These are phyloP conservation scores for Poeciliopsis turneri DNA, from an alignment of 2,797 vertebrate species.

Conservation along the genomic window DNA sequence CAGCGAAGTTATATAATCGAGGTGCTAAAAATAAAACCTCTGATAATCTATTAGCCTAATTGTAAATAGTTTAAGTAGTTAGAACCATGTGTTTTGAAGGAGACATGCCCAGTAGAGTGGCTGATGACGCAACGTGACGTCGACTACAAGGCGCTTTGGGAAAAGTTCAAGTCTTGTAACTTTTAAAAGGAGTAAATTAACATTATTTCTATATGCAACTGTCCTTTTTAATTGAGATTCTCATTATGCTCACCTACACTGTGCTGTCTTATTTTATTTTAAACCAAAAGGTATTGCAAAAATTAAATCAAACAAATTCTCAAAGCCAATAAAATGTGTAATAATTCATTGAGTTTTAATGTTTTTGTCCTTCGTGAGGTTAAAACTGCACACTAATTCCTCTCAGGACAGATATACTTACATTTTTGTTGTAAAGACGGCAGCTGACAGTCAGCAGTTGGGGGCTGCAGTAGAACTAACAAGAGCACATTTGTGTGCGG, in stretches of 20 bases:
- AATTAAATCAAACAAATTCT: neutral
- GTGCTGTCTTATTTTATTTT: neutral
- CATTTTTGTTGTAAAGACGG: neutral
- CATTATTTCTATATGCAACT: neutral
- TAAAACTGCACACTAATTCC: neutral
- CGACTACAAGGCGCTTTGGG: neutral
- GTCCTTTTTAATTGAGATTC: neutral
- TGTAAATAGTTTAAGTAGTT: too few relatives aligned
- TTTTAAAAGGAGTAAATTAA: neutral
- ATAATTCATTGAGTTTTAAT: neutral
- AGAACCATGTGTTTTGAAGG: too few relatives aligned
- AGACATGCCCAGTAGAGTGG: too few relatives aligned
- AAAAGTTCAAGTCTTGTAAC: neutral
- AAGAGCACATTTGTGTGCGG: constrained; percentile 7
- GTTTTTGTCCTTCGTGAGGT: neutral
- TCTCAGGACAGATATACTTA: neutral
- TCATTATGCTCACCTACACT: neutral
- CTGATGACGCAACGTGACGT: too few relatives aligned
- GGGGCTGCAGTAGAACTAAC: constrained; percentile 6
- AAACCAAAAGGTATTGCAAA: neutral
- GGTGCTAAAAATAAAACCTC: too few relatives aligned
- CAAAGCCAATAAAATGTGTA: neutral
- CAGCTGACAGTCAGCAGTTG: constrained; percentile 1
- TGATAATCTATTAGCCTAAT: too few relatives aligned
- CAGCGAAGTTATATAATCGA: too few relatives aligned